Percentiles rank a stretch among this genome's conserved stretches.
phyloP scores from a whole-genome alignment of 37 sponge, comb jelly and placozoan species.

The Beroe forskalii region DNA sequence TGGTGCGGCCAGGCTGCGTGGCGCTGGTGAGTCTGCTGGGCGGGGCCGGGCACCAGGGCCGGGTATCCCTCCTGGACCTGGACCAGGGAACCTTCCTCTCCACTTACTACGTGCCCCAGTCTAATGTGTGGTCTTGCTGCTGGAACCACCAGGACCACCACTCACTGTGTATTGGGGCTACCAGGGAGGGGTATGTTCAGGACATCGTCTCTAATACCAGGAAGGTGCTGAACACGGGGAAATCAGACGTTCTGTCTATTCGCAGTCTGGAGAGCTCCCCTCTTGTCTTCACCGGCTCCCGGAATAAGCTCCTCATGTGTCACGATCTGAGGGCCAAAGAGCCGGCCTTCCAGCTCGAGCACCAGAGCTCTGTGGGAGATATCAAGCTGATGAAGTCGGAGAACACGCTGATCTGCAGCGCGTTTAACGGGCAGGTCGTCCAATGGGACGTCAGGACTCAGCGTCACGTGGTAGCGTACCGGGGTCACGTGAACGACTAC shows the following conservation, averaged over 20 bases:
- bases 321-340: neutral
- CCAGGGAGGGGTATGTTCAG: neutral
- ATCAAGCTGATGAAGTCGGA: neutral
- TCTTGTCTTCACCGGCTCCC: slow-evolving; percentile 20
- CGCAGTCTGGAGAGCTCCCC: neutral
- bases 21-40: slow-evolving; percentile 16
- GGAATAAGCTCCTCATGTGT: neutral
- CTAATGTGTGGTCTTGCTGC: slow-evolving; percentile 1
- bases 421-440: slow-evolving; percentile 44
- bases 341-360: neutral
- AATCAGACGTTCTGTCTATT: slow-evolving; percentile 18
- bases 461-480: slow-evolving; percentile 11
- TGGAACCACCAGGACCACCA: neutral
- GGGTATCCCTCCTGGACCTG: slow-evolving; percentile 24
- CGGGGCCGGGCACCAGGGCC: slow-evolving; percentile 33
- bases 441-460: slow-evolving; percentile 7
- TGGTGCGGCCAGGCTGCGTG: neutral
- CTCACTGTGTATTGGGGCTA: slow-evolving; percentile 40
- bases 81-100: neutral
- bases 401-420: neutral
- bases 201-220: slow-evolving; percentile 34
- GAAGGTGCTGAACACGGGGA: neutral
- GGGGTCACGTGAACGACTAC: slow-evolving; percentile 26
- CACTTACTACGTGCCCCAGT: slow-evolving; percentile 12
- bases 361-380: slow-evolving; percentile 13